These are phyloP conservation scores for Chrysolina oricalcia DNA, from an alignment of 2,888 invertebrate genomes.

Conservation along the genomic window DNA sequence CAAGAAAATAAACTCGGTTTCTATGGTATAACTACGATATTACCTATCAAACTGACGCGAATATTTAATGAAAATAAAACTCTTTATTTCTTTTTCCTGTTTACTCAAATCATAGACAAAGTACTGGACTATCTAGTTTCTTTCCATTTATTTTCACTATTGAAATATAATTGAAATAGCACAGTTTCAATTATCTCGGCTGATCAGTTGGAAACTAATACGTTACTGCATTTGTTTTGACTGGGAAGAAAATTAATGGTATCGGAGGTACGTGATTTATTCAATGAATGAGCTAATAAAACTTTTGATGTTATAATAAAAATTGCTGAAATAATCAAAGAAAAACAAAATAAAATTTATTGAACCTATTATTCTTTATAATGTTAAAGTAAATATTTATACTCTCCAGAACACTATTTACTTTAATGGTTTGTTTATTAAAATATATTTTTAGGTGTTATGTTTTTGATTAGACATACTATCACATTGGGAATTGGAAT, in stretches of 20 bases:
- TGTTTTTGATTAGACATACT: not conserved
- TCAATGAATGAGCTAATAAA: slow-evolving; percentile 59
- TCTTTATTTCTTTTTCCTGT: too few relatives aligned
- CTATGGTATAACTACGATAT: too few relatives aligned
- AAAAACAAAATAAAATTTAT: slow-evolving; percentile 63
- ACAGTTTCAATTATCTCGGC: not conserved
- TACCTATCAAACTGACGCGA: too few relatives aligned
- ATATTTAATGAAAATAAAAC: too few relatives aligned
- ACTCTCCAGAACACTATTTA: slow-evolving; percentile 59
- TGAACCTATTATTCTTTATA: slow-evolving; percentile 62
- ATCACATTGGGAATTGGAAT: too few relatives aligned
- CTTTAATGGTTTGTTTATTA: slow-evolving; percentile 63
- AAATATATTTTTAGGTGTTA: slow-evolving; percentile 52
- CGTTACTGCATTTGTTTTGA: not conserved
- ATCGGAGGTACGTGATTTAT: slow-evolving; percentile 40
- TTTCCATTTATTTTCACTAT: not conserved
- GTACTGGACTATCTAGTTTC: not conserved
- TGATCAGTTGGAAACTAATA: not conserved
- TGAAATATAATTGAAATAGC: not conserved
- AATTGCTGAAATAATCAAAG: slow-evolving; percentile 62
- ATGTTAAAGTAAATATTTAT: slow-evolving; percentile 62
- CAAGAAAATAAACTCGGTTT: too few relatives aligned
- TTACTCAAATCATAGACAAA: too few relatives aligned
- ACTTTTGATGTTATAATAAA: slow-evolving; percentile 62
- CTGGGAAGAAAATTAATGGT: not conserved